These are phyloP conservation scores for Kryptopterus vitreolus DNA, from an alignment of 2,797 vertebrate genomes.

Conservation along the genomic window DNA sequence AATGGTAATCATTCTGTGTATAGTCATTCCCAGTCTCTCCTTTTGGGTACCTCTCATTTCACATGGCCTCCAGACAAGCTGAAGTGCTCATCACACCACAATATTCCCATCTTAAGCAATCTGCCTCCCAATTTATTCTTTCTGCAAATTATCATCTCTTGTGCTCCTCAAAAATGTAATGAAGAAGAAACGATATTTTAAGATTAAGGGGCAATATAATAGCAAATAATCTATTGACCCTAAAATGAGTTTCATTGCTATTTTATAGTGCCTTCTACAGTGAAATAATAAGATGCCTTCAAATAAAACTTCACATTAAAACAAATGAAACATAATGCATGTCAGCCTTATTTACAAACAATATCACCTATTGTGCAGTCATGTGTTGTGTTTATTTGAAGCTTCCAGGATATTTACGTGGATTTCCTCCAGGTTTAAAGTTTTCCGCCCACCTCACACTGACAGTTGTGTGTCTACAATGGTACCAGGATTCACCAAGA, in stretches of 20 bases:
- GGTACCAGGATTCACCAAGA: background rate
- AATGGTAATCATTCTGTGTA: constrained; percentile 7
- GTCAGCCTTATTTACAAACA: background rate
- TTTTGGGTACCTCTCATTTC: constrained; percentile 21
- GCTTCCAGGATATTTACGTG: background rate
- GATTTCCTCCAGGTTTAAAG: background rate
- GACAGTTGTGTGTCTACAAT: background rate
- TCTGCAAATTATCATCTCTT: constrained; percentile 12
- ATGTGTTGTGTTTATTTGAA: too few relatives aligned
- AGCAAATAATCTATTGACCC: background rate
- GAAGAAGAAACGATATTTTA: constrained; percentile 13
- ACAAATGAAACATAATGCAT: background rate
- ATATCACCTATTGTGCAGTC: too few relatives aligned
- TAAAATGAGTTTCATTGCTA: background rate
- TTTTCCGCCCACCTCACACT: background rate
- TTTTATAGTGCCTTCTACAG: background rate
- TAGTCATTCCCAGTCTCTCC: constrained; percentile 19
- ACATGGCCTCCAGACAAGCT: constrained; percentile 34
- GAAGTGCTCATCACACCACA: constrained; percentile 16
- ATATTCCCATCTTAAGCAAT: background rate
- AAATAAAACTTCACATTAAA: background rate
- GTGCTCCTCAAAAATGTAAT: background rate
- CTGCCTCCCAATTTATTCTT: constrained; percentile 4
- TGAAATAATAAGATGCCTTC: background rate
- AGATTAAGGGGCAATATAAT: constrained; percentile 7